phyloP scores from a whole-genome alignment of 2,113 vertebrate genomes.

The Triplophysa tibetana region DNA sequence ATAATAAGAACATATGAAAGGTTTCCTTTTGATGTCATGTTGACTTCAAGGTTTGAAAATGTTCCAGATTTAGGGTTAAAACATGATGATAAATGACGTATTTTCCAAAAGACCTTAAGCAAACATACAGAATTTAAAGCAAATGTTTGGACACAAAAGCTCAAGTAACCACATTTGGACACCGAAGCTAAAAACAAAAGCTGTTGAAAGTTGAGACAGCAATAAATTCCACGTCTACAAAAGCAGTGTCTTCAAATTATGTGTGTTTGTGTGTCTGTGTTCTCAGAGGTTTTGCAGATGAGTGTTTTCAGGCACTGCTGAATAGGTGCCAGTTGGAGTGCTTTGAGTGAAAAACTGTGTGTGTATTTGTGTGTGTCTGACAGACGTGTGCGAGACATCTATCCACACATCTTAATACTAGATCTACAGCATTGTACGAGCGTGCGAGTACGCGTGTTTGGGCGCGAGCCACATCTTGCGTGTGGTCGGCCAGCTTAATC shows the following conservation, averaged over 20 bases:
- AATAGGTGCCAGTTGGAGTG: conserved; percentile 62
- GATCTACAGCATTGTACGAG: conserved; percentile 51
- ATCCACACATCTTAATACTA: conserved; percentile 74
- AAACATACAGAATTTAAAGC: background rate
- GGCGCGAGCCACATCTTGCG: background rate
- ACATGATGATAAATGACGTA: too few species aligned
- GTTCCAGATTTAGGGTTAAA: too few species aligned
- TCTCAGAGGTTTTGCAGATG: conserved; percentile 28
- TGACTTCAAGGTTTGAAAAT: background rate
- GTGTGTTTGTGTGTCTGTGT: conserved; percentile 20
- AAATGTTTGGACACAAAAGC: conserved; percentile 6
- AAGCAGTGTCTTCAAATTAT: background rate
- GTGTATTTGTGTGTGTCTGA: conserved; percentile 64
- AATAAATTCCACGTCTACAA: background rate
- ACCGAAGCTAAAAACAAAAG: background rate
- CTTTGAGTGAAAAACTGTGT: conserved; percentile 62
- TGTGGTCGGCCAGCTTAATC: conserved; percentile 17
- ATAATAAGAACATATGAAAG: background rate
- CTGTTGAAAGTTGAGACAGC: background rate
- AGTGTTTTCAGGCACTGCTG: conserved; percentile 47
- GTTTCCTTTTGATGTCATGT: background rate
- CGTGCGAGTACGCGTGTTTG: background rate
- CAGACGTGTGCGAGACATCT: conserved; percentile 71
- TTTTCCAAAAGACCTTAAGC: background rate
- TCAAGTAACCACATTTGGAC: background rate